Conservation (phyloP, 2,797 vertebrate species). For the Neosilurus mollespiculum region DNA sequence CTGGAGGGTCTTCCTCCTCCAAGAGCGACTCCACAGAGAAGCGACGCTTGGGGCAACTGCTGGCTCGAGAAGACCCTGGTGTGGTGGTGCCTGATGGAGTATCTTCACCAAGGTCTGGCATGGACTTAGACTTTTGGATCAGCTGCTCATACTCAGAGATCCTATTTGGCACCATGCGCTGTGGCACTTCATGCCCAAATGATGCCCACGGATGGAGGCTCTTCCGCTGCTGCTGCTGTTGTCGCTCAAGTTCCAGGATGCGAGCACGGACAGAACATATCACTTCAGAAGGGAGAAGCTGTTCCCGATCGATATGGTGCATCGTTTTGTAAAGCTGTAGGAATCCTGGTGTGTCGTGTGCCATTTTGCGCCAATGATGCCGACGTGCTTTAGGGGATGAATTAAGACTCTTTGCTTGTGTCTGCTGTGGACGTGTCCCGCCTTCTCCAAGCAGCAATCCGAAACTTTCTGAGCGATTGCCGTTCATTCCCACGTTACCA, state of each 20-base stretch:
- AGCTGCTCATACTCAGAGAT: conserved; percentile 92
- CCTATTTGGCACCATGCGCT: conserved; percentile 89
- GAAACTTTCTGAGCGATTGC: conserved; percentile 86
- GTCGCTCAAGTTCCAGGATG: conserved; percentile 89
- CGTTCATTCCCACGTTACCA: conserved; percentile 62
- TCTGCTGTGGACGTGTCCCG: conserved; percentile 47
- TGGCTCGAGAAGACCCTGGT: conserved; percentile 80
- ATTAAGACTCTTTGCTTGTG: conserved; percentile 63
- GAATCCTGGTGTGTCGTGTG: conserved; percentile 89
- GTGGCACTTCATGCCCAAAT: conserved; percentile 86
- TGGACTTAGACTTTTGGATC: conserved; percentile 97
- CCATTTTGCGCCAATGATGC: conserved; percentile 70
- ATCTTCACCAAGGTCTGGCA: conserved; percentile 90
- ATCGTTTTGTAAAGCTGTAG: conserved; percentile 96
- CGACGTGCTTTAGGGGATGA: conserved; percentile 52
- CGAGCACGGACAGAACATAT: conserved; percentile 95
- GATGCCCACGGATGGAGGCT: conserved; percentile 79
- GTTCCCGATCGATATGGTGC: conserved; percentile 95
- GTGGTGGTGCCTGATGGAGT: conserved; percentile 80
- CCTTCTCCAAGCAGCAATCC: conserved; percentile 86
- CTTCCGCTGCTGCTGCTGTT: conserved; percentile 78
- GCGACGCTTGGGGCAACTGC: conserved; percentile 83
- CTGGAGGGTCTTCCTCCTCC: conserved; percentile 79
- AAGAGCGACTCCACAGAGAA: conserved; percentile 95
- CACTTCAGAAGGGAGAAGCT: conserved; percentile 88